Evolutionary conservation across 2,797 vertebrate genomes (phyloP), one percentile per base, ranked within the genome.

Genomic region (Scyliorhinus canicula): DNA sequence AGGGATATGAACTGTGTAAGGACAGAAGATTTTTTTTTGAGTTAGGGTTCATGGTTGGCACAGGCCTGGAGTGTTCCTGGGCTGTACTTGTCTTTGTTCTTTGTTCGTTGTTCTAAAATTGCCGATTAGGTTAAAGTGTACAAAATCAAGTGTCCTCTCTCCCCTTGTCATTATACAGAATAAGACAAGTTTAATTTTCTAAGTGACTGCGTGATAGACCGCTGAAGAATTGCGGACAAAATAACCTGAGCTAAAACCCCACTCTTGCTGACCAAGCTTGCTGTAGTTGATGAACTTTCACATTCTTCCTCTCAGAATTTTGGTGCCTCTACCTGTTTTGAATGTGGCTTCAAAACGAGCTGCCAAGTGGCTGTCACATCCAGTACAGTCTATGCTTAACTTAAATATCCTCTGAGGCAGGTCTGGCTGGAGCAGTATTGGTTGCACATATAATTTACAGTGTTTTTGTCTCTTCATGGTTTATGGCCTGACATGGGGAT

Each of bases 381-480:
- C 93, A 94, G 47, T 26, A 52, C 31, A 93, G 31, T 26, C 52
- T 79, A 40, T 35, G 47, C n/a, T 94, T 63, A 84, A 65, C 60
- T 50, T 67, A n/a, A 71, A 63, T 86, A 65, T 55, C 40, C 35
- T 57, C 77, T 31, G 84, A n/a, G 28, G 65, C 19, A 93, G 94
- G 74, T 69, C 50, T 0, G 94, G 90, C 82, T 95, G 65, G 60
- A 40, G 74, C 57, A 90, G 67, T 57, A 60, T 69, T 91, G 93
- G 95, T 55, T 77, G 82, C 26, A 82, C 90, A 91, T 95, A 91
- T 95, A 95, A 95, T 95, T 95, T 95, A 95, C 95, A 82, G 82
- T 95, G 95, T 95, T 95, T 95, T 95, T 95, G 95, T 95, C 95
- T 95, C 93, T 95, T 95, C 95, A 69, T 95, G 79, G 95, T 95